Evolutionary conservation across 1,140 invertebrate genomes (phyloP).

Genomic region (Aethina tumida): DNA sequence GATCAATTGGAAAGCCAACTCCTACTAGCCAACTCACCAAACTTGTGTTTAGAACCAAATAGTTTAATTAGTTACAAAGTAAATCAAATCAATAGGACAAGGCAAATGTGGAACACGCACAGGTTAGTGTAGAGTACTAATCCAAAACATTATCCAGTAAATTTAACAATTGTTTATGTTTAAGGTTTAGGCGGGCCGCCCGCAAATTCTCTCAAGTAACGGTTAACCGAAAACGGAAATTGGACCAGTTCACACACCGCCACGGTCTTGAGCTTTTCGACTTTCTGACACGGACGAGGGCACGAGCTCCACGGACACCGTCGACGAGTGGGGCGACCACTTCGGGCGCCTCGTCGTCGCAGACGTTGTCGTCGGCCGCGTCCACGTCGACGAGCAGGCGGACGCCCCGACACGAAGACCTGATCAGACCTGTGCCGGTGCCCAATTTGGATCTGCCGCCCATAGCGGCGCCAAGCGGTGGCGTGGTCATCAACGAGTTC

Average conservation of each 20-base stretch:
- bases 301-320: too few relatives aligned
- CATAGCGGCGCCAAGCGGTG: conserved; percentile 34
- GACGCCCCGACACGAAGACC: too few relatives aligned
- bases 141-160: conserved; percentile 61
- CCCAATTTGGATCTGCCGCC: conserved; percentile 38
- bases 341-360: not conserved
- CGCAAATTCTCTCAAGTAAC: conserved; percentile 67
- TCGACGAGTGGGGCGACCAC: not conserved
- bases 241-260: conserved; percentile 71
- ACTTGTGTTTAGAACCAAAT: conserved; percentile 78
- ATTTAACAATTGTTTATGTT: conserved; percentile 27
- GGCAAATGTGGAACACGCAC: conserved; percentile 62
- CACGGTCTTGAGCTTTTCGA: conserved; percentile 66
- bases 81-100: conserved; percentile 62
- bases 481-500: conserved; percentile 27
- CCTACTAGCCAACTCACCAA: conserved; percentile 70
- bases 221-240: conserved; percentile 77
- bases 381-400: too few relatives aligned
- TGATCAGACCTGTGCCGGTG: conserved; percentile 37
- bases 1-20: conserved; percentile 71
- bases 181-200: conserved; percentile 65
- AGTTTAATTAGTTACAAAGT: conserved; percentile 65
- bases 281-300: conserved; percentile 40
- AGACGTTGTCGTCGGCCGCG: conserved; percentile 10
- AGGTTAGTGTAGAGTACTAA: conserved; percentile 61